phyloP scores from a whole-genome alignment of 30 jellyfish, hydroid and myxozoan species.

The Hydractinia symbiolongicarpus region DNA sequence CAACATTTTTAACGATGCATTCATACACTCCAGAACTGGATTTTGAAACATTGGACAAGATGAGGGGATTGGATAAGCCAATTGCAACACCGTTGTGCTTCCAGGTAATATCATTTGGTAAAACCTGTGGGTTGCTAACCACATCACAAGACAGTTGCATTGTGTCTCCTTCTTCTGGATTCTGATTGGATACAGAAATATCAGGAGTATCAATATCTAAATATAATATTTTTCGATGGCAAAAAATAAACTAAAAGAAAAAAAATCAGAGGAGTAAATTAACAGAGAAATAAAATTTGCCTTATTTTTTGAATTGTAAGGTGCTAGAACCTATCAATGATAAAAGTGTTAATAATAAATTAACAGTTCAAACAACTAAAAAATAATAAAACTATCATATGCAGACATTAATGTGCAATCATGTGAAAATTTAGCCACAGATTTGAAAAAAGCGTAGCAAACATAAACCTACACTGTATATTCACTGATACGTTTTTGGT shows the following conservation, averaged over 20 bases:
- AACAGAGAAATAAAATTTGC: too few relatives aligned
- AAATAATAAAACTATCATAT: too few relatives aligned
- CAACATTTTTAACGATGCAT: constrained; percentile 18
- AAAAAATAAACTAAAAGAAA: too few relatives aligned
- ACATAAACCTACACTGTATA: constrained; percentile 1
- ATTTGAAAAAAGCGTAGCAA: background rate
- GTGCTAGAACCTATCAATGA: too few relatives aligned
- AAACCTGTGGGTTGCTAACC: background rate
- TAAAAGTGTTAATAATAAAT: too few relatives aligned
- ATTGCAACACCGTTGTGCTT: background rate
- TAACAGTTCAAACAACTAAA: too few relatives aligned
- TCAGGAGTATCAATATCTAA: constrained; percentile 1
- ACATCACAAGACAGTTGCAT: background rate
- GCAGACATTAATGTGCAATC: too few relatives aligned
- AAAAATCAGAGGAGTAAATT: too few relatives aligned
- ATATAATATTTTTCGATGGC: too few relatives aligned
- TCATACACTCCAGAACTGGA: constrained; percentile 13
- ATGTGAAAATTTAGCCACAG: too few relatives aligned
- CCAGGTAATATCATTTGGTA: background rate
- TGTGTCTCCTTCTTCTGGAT: constrained; percentile 6
- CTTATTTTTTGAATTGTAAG: too few relatives aligned
- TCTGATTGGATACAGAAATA: background rate
- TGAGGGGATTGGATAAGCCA: background rate
- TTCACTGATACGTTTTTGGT: background rate
- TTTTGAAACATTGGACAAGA: background rate